Conservation (phyloP, 2,797 vertebrate species). For the Borostomias antarcticus region DNA sequence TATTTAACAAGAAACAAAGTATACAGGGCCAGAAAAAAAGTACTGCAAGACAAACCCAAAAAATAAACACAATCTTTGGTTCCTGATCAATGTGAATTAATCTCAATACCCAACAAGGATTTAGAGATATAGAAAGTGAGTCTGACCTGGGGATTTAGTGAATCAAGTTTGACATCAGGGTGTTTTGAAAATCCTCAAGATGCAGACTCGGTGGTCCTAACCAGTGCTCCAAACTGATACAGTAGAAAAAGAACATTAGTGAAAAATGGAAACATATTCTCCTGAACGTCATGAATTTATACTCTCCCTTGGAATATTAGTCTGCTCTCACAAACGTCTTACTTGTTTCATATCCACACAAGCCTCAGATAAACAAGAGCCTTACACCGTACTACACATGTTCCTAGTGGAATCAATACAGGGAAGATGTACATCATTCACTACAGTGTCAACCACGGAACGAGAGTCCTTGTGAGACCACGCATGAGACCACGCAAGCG, state of each 20-base stretch:
- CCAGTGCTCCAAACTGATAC: not conserved
- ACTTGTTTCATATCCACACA: not conserved
- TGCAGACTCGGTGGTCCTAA: not conserved
- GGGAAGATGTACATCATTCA: not conserved
- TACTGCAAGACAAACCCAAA: slow-evolving; percentile 55
- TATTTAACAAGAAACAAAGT: slow-evolving; percentile 71
- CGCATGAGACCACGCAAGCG: slow-evolving; percentile 33
- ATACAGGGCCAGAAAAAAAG: slow-evolving; percentile 61
- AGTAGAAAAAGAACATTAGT: not conserved
- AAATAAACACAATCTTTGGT: slow-evolving; percentile 75
- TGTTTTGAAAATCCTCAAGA: slow-evolving; percentile 5
- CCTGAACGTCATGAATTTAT: not conserved
- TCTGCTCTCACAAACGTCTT: not conserved
- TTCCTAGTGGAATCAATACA: not conserved
- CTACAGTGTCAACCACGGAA: not conserved
- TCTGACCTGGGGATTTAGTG: slow-evolving; percentile 26
- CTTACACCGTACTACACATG: not conserved
- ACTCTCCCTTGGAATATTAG: not conserved
- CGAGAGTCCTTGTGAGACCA: slow-evolving; percentile 27
- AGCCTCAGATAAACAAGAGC: not conserved
- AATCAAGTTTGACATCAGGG: slow-evolving; percentile 34
- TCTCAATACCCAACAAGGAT: slow-evolving; percentile 17
- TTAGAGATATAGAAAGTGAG: slow-evolving; percentile 16
- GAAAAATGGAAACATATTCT: not conserved
- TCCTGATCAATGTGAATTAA: slow-evolving; percentile 61